A percentile compares a stretch with the other conserved stretches of the same genome.
Conservation (phyloP, 2,113 vertebrate genomes). For the Probosciger aterrimus region DNA sequence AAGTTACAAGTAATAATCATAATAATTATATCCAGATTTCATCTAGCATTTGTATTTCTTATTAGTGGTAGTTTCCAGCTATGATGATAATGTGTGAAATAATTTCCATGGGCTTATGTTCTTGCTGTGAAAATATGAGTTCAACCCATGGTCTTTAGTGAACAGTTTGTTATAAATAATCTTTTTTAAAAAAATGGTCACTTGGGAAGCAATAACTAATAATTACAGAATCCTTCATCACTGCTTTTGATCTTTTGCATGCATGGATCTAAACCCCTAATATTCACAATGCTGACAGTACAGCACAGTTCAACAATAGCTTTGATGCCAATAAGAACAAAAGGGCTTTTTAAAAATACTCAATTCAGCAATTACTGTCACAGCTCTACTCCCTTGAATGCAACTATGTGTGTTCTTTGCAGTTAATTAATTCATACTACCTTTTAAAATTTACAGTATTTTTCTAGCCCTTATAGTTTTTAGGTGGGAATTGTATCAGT, state of each 20-base stretch:
- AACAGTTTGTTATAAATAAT: slow-evolving; percentile 37
- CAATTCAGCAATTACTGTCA: slow-evolving; percentile 69
- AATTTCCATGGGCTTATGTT: slow-evolving; percentile 17
- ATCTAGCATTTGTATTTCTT: slow-evolving; percentile 18
- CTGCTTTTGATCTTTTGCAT: slow-evolving; percentile 58
- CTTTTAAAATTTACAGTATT: background rate
- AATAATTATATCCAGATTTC: background rate
- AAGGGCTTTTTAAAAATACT: slow-evolving; percentile 65
- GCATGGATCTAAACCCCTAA: slow-evolving; percentile 34
- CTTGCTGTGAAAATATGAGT: slow-evolving; percentile 57
- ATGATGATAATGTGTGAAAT: slow-evolving; percentile 35
- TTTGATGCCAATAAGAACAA: slow-evolving; percentile 66
- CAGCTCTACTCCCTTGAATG: slow-evolving; percentile 46
- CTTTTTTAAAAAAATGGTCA: slow-evolving; percentile 65
- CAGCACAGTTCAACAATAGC: slow-evolving; percentile 43
- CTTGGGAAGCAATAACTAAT: slow-evolving; percentile 74
- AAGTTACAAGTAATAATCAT: background rate
- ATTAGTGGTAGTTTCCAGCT: slow-evolving; percentile 45
- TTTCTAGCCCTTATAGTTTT: background rate
- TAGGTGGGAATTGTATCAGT: background rate
- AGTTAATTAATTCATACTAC: slow-evolving; percentile 39
- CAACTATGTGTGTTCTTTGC: slow-evolving; percentile 48
- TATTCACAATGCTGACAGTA: slow-evolving; percentile 52
- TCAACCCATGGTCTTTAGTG: slow-evolving; percentile 26
- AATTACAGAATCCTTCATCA: slow-evolving; percentile 69